Evolutionary conservation across 2,113 vertebrate species (phyloP), one percentile per base, ranked within the genome.

Genomic region (Chrysemys picta): DNA sequence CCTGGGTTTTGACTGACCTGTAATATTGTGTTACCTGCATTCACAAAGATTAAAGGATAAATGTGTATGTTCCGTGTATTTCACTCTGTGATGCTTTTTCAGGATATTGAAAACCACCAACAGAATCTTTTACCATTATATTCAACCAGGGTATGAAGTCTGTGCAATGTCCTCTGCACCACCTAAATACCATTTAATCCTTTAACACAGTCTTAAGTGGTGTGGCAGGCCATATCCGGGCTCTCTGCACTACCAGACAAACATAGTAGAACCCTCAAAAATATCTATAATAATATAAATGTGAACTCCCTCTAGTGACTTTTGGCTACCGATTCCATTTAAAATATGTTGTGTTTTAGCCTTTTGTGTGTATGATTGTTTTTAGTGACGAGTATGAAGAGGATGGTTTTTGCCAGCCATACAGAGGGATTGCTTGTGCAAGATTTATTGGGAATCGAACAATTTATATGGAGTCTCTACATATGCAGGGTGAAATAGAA

Each of bases 401-500:
- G 88, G 99, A 99, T 2, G 99, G 99, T 17, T 99, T 99, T 96
- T 99, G 99, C 96, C 99, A 99, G 97, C 99, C 99, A 0, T 99
- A 99, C 98, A 97, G 99, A 97, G 99, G 99, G n/a, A 99, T 99
- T 3, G 99, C 99, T 22, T 99, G 99, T 3, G 99, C 99, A 1
- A 99, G 99, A 11, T 99, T 99, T 93, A 99, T 99, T 12, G 99
- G 99, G 1, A 99, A 99, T 97, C 98, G 99, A 87, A 99, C 99
- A 87, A 99, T 99, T 96, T 99, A 99, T 10, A 99, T 99, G 94
- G 99, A 99, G 93, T 99, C 99, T n/a, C 93, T 99, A 96, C 99
- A 99, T 93, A 99, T 99, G 99, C 99, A 99, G 96, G 99, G 99
- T 0, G 99, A 99, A 95, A 99, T 99, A 80, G 99, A 99, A 98